Conservation (phyloP, 2,113 vertebrate species). For the Sylvietta virens region DNA sequence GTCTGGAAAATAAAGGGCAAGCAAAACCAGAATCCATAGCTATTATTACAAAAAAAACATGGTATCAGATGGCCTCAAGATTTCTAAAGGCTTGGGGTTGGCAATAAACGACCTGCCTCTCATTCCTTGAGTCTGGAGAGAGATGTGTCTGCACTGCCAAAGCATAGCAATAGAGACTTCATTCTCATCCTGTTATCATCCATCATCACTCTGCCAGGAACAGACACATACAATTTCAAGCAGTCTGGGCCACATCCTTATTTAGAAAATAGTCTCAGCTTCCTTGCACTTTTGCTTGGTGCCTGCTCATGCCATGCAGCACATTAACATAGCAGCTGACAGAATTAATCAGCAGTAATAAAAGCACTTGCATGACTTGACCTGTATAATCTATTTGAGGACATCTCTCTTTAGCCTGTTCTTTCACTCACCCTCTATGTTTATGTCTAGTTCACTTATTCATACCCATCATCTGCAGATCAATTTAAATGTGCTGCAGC, state of each 20-base stretch:
- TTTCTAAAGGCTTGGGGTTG: background rate
- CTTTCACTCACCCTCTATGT: slow-evolving; percentile 24
- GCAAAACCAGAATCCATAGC: background rate
- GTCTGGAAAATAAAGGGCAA: background rate
- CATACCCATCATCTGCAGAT: background rate
- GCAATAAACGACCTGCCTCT: background rate
- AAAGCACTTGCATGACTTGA: slow-evolving; percentile 41
- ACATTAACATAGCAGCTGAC: slow-evolving; percentile 49
- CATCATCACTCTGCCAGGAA: background rate
- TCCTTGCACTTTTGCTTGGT: background rate
- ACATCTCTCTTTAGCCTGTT: background rate
- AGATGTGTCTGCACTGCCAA: background rate
- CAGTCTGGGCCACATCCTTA: slow-evolving; percentile 39
- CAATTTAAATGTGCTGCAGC: background rate
- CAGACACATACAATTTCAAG: background rate
- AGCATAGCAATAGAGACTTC: slow-evolving; percentile 6
- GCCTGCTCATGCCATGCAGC: background rate
- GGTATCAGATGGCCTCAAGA: background rate
- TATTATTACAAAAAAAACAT: background rate
- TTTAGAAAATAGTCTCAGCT: slow-evolving; percentile 40
- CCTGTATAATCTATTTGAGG: slow-evolving; percentile 30
- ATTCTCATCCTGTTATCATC: background rate
- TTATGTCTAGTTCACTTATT: slow-evolving; percentile 13
- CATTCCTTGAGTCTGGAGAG: background rate
- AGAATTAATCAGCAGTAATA: slow-evolving; percentile 41